Evolutionary conservation across 1,140 invertebrate species (phyloP).

Genomic region (Eriocheir sinensis): DNA sequence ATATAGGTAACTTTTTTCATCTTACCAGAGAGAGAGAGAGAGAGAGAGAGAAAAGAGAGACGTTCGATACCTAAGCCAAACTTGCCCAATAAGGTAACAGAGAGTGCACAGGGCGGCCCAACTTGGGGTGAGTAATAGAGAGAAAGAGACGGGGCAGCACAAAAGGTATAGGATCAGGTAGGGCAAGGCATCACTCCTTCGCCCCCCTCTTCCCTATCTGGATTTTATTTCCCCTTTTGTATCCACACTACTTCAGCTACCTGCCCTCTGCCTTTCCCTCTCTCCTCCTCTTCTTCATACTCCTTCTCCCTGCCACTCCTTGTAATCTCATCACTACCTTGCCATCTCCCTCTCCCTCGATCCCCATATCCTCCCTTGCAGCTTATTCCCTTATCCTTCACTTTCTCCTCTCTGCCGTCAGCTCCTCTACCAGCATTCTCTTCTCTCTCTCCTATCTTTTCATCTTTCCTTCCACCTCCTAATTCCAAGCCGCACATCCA

Average conservation of each 20-base stretch:
- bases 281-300: neutral
- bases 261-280: neutral
- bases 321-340: neutral
- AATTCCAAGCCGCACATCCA: too few species aligned
- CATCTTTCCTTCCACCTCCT: too few species aligned
- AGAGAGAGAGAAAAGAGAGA: too few species aligned
- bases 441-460: too few species aligned
- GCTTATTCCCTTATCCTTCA: too few species aligned
- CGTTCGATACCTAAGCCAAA: conserved; percentile 3
- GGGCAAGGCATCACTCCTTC: too few species aligned
- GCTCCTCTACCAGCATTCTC: too few species aligned
- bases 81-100: conserved; percentile 47
- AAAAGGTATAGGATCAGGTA: too few species aligned
- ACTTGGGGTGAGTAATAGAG: conserved; percentile 14
- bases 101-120: neutral
- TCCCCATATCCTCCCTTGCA: neutral
- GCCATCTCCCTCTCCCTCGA: neutral
- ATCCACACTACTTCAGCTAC: neutral
- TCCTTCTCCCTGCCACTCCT: neutral
- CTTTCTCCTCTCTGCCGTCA: too few species aligned
- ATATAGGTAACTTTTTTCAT: too few species aligned
- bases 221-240: too few species aligned
- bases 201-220: neutral
- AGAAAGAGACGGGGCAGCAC: neutral
- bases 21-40: too few species aligned